These are phyloP conservation scores for Marmota monax DNA, from an alignment of 2,113 vertebrate genomes.

Conservation along the genomic window DNA sequence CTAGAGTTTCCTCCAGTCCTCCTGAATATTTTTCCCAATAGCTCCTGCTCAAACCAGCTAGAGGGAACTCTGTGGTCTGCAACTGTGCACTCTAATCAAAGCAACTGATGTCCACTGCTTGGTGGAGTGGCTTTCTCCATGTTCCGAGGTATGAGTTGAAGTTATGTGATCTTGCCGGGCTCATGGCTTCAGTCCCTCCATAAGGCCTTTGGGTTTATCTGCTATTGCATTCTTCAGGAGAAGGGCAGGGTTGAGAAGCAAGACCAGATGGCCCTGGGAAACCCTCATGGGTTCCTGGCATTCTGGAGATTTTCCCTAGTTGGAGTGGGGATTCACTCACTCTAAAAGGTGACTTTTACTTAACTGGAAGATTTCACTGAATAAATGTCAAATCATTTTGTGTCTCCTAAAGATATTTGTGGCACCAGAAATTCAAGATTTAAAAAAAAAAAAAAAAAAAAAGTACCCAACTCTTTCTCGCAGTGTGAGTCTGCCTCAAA, in stretches of 20 bases:
- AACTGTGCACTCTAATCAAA: neutral
- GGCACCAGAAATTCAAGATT: slow-evolving; percentile 28
- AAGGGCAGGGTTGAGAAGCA: neutral
- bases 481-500: slow-evolving; percentile 6
- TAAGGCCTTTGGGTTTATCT: neutral
- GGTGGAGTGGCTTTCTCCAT: neutral
- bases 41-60: neutral
- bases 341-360: slow-evolving; percentile 1
- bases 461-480: neutral
- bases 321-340: neutral
- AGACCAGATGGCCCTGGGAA: slow-evolving; percentile 14
- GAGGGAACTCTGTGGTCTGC: neutral
- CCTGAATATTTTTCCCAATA: neutral
- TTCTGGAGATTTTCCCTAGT: neutral
- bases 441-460: neutral
- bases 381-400: neutral
- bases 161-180: neutral
- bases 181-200: neutral
- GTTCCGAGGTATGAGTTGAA: neutral
- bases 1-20: neutral
- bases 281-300: neutral
- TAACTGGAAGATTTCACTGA: slow-evolving; percentile 16
- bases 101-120: neutral
- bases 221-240: neutral
- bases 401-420: slow-evolving; percentile 13